phyloP scores from a whole-genome alignment of 2,797 vertebrate genomes.

The Acrocephalus scirpaceus region DNA sequence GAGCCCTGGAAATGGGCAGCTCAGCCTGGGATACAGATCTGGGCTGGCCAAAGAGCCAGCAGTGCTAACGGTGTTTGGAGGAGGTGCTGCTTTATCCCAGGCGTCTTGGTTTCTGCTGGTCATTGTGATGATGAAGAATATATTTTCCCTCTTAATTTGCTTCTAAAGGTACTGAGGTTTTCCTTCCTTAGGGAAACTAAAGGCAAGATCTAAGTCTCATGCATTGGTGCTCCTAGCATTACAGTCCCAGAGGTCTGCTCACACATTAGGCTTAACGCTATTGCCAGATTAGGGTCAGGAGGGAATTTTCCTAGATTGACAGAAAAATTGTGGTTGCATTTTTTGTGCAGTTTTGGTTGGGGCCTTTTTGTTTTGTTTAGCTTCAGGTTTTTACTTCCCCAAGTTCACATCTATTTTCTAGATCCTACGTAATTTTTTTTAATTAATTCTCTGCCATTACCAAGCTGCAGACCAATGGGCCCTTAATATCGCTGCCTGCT shows the following conservation, averaged over 20 bases:
- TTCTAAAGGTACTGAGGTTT: not conserved
- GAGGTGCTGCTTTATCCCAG: not conserved
- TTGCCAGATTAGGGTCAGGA: slow-evolving; percentile 63
- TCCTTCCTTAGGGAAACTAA: not conserved
- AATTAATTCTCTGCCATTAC: not conserved
- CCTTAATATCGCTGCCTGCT: not conserved
- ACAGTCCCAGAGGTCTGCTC: slow-evolving; percentile 1
- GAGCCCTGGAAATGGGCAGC: not conserved
- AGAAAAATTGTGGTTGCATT: not conserved
- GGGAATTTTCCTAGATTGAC: slow-evolving; percentile 43
- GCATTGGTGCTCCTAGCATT: not conserved
- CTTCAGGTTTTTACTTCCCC: not conserved
- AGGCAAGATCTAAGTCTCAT: not conserved
- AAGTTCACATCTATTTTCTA: not conserved
- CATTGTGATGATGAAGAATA: not conserved
- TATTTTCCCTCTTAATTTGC: not conserved
- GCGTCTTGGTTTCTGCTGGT: not conserved
- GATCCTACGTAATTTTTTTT: not conserved
- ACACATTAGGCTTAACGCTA: not conserved
- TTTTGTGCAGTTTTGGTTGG: not conserved
- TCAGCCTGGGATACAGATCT: not conserved
- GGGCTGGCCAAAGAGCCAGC: not conserved
- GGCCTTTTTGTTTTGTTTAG: not conserved
- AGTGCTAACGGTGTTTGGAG: not conserved
- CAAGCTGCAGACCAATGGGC: not conserved